A percentile compares a stretch with the other conserved stretches of the same genome.
Evolutionary conservation across 2,797 vertebrate genomes (phyloP).

Genomic region (Potorous gilbertii): DNA sequence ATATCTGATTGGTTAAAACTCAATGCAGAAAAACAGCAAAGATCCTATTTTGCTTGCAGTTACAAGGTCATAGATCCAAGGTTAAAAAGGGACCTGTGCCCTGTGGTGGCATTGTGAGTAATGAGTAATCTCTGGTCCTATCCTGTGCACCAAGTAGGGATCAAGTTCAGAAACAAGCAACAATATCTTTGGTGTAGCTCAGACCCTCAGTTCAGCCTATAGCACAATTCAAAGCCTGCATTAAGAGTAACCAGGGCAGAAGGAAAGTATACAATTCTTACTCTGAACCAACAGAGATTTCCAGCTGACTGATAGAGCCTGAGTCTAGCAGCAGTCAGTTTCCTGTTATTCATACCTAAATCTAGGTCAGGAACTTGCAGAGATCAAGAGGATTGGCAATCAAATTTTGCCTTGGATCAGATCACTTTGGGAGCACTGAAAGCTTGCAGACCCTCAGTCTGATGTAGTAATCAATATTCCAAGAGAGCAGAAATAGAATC

Average conservation of each 20-base stretch:
- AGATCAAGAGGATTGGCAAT: not conserved
- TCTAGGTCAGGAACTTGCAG: not conserved
- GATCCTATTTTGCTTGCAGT: too few species aligned
- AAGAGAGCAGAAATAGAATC: not conserved
- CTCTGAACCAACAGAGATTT: not conserved
- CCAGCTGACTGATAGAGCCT: not conserved
- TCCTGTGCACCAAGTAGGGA: not conserved
- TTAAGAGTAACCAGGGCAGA: not conserved
- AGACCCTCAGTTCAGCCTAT: not conserved
- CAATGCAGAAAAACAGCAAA: too few species aligned
- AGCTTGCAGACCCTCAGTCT: not conserved
- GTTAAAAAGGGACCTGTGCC: not conserved
- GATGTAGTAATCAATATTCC: not conserved
- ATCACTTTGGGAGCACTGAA: not conserved
- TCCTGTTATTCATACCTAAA: not conserved
- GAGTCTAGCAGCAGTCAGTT: not conserved
- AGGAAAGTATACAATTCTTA: not conserved
- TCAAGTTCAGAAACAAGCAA: not conserved
- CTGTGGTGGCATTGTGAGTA: not conserved
- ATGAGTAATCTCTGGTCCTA: not conserved
- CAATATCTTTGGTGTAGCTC: not conserved
- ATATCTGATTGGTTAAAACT: too few species aligned
- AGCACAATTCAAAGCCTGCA: not conserved
- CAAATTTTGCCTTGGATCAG: not conserved
- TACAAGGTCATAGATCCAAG: not conserved